Base-by-base conservation (phyloP, 2,113 vertebrate species). In the Pitta sordida region DNA sequence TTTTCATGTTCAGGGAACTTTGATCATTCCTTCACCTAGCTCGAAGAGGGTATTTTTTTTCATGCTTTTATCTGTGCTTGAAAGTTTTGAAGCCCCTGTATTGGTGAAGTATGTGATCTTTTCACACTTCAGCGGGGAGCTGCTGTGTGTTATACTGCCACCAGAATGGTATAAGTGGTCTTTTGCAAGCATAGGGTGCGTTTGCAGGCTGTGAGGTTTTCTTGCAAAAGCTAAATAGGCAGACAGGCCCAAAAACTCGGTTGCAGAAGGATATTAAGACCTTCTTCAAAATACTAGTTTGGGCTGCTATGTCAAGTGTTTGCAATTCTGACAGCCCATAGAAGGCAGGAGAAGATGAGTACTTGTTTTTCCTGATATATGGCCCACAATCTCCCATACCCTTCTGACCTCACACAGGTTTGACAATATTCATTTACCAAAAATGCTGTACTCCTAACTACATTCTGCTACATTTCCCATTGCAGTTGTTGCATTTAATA, bases 1-100 rank as follows among this genome's bases (percentile, higher is more conserved):
- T 90, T 91, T 87, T 74, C 90, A 18, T 91, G 32, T 81, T 90
- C 88, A 87, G 68, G 32, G 67, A 96, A 86, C 85, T 95, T 96
- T 95, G 93, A 95, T 97, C 88, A 95, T 94, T 90, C 60, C 68
- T 91, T 91, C 65, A 90, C 63, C 73, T 56, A 63, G 43, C 87
- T 91, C 91, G 93, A 94, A 93, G 87, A 86, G 23, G 46, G 12
- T 36, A 7, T 16, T 81, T 79, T 83, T 87, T 49, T 1, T 26
- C 8, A 13, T 62, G 78, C 81, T 93, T 95, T 94, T 82, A 94
- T 94, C 91, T 96, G n/a, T 74, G 52, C 48, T 77, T 77, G 78
- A 83, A 95, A 77, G 51, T 96, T 87, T 55, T 81, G 70, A 90
- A 88, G 68, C 34, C 63, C 71, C 70, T 12, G 1, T 63, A 26